phyloP scores from a whole-genome alignment of 1,140 invertebrate species.

The Capitella teleta region DNA sequence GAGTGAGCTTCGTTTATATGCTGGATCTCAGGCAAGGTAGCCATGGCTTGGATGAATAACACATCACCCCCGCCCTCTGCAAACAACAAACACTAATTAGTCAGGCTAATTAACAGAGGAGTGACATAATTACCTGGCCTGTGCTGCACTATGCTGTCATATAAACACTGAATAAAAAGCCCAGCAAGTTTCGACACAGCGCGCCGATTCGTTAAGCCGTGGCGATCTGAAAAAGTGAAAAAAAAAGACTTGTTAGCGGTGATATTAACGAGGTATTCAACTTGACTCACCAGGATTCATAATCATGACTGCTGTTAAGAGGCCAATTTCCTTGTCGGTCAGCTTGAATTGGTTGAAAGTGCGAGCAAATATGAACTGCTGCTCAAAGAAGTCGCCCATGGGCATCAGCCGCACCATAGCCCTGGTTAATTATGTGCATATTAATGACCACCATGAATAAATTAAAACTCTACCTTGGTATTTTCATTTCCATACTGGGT shows the following conservation, averaged over 20 bases:
- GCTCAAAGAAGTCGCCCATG: constrained; percentile 35
- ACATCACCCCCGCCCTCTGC: constrained; percentile 1
- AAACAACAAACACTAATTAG: neutral
- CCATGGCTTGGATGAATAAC: constrained; percentile 2
- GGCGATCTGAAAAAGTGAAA: constrained; percentile 5
- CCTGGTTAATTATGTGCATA: constrained; percentile 14
- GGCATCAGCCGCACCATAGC: constrained; percentile 25
- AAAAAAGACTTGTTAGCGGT: neutral
- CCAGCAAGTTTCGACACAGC: constrained; percentile 10
- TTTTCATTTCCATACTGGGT: constrained; percentile 21
- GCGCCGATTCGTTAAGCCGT: constrained; percentile 5
- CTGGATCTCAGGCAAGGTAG: constrained; percentile 5
- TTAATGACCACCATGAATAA: neutral
- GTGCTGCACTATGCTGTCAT: constrained; percentile 3
- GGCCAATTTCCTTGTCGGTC: constrained; percentile 28
- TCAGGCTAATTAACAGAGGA: neutral
- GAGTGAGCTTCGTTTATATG: constrained; percentile 11
- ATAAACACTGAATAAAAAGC: constrained; percentile 10
- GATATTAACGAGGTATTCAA: neutral
- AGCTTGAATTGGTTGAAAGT: constrained; percentile 30
- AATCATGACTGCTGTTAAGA: constrained; percentile 31
- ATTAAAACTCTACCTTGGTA: neutral
- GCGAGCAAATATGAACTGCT: constrained; percentile 33
- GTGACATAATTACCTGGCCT: constrained; percentile 2
- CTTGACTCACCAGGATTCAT: constrained; percentile 30